These are phyloP conservation scores for Chrysochloris asiatica DNA, from an alignment of 2,113 vertebrate genomes.

Conservation along the genomic window DNA sequence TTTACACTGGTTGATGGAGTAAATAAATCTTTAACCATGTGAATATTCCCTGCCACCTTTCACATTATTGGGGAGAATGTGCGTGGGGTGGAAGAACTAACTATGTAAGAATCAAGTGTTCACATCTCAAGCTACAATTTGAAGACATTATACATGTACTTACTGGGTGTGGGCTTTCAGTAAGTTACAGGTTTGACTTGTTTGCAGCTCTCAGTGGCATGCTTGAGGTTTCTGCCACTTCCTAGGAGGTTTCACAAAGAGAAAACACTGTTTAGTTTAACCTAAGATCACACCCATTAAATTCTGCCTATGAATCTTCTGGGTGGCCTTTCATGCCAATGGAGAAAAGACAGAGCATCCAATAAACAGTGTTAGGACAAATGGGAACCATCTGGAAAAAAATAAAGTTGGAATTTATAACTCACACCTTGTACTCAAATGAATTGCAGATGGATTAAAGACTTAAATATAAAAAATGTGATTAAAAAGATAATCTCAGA, in stretches of 20 bases:
- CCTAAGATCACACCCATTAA: background rate
- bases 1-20: background rate
- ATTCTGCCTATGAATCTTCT: background rate
- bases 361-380: background rate
- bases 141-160: background rate
- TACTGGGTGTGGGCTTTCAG: slow-evolving; percentile 45
- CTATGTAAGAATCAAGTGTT: background rate
- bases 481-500: background rate
- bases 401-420: background rate
- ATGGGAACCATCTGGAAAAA: background rate
- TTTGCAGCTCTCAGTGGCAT: background rate
- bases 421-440: background rate
- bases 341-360: background rate
- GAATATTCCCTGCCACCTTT: background rate
- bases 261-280: background rate
- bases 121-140: slow-evolving; percentile 22
- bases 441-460: background rate
- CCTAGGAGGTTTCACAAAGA: slow-evolving; percentile 29
- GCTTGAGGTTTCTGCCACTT: background rate
- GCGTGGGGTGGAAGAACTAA: background rate
- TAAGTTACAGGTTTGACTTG: slow-evolving; percentile 15
- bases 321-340: background rate
- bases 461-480: background rate
- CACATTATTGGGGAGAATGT: background rate
- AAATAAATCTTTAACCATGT: background rate